Evolutionary conservation across 2,888 invertebrate genomes (phyloP), one percentile per base, ranked within the genome.

Genomic region (Rhamphomyia laevipes): DNA sequence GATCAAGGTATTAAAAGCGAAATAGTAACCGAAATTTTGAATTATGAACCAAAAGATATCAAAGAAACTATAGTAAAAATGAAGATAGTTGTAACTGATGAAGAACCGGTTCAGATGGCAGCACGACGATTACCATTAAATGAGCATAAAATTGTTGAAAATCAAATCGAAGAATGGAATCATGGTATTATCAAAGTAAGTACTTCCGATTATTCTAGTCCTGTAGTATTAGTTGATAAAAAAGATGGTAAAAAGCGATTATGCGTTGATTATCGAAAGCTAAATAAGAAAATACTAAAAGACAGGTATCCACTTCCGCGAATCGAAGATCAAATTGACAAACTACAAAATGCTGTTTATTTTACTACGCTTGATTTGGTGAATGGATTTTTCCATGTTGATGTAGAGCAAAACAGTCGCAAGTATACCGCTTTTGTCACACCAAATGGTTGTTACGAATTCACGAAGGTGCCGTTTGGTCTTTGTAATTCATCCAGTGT

Each of bases 381-480:
- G 2, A 61, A 59, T 15, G 62, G 61, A 0, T 63, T 62, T 48
- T 62, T 63, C 35, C 64, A 66, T 42, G 56, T 65, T 0, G 55
- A 55, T 2, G 49, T 65, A 30, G 49, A 58, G 11, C 30, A 55
- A 47, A 45, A 44, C 10, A 53, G 56, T 4, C 45, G 41, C 17
- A 54, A 55, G 33, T 55, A 55, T 18, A 62, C 61, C 4, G 56
- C 61, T 2, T 62, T 63, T 45, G 51, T 58, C 2, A 58, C 58
- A 9, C 57, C 55, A 1, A 55, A 56, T 9, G 59, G 59, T 6
- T 56, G 58, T 15, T 61, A 54, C 15, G 58, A 62, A 43, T 61
- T 58, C 47, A 44, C 40, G 1, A 38, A 53, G 15, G 33, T 58
- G 38, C 66, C 67, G 0, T 70, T 70, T 56, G 69, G 67, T 4